phyloP scores from a whole-genome alignment of 2,797 vertebrate genomes.

The Phoeniculus purpureus region DNA sequence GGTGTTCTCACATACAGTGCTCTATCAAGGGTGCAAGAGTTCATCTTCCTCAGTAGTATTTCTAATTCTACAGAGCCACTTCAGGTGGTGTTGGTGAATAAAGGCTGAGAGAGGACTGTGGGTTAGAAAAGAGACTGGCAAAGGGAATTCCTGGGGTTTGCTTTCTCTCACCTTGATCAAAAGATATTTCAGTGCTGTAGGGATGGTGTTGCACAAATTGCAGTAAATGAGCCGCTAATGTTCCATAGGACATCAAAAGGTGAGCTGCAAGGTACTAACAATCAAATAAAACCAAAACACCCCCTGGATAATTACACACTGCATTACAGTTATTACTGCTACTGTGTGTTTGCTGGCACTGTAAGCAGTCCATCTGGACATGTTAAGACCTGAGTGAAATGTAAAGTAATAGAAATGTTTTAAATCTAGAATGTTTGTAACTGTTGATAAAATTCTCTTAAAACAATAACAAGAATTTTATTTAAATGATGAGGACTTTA shows the following conservation, averaged over 20 bases:
- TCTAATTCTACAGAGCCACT: background rate
- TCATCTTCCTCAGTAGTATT: background rate
- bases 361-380: background rate
- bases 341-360: background rate
- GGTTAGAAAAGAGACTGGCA: background rate
- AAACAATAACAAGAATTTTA: background rate
- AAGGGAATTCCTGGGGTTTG: background rate
- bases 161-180: slow-evolving; percentile 16
- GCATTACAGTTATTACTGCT: background rate
- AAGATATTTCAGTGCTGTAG: background rate
- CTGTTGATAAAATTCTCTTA: background rate
- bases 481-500: background rate
- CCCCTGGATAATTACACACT: background rate
- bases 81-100: background rate
- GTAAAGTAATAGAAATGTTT: background rate
- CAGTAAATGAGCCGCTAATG: background rate
- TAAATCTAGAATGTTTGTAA: background rate
- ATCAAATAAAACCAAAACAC: background rate
- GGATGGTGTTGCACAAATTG: slow-evolving; percentile 5
- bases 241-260: background rate
- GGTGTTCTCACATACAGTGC: background rate
- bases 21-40: background rate
- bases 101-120: background rate
- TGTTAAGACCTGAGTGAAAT: background rate
- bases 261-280: slow-evolving; percentile 3